Percentiles rank a stretch among this genome's conserved stretches.
These are phyloP conservation scores for Ctenoplectra terminalis DNA, from an alignment of 1,140 invertebrate species.

Conservation along the genomic window DNA sequence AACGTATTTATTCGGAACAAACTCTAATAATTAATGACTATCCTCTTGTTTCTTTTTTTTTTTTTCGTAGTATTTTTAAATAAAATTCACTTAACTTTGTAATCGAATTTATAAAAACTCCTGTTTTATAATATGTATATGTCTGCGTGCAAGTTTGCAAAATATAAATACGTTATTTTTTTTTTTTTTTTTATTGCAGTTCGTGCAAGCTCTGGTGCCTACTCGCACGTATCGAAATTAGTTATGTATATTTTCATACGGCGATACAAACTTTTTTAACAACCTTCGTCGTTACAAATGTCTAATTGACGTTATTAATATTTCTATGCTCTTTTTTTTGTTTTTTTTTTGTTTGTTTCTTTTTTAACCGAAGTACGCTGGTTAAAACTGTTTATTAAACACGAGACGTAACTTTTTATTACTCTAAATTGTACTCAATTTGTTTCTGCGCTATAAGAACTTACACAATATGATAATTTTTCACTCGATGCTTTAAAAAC, in stretches of 20 bases:
- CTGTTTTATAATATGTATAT: background rate
- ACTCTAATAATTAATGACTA: slow-evolving; percentile 11
- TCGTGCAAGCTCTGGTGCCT: slow-evolving; percentile 1
- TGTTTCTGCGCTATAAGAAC: background rate
- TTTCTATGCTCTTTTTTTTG: background rate
- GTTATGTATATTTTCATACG: background rate
- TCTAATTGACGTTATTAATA: slow-evolving; percentile 48
- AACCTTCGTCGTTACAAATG: slow-evolving; percentile 22
- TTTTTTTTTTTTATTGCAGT: slow-evolving; percentile 12
- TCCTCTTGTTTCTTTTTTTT: too few relatives aligned
- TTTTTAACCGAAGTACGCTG: slow-evolving; percentile 4
- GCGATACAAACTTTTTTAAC: slow-evolving; percentile 18
- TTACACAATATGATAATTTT: background rate
- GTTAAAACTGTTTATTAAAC: background rate
- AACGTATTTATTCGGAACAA: slow-evolving; percentile 5
- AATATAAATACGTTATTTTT: slow-evolving; percentile 39
- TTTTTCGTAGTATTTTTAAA: background rate
- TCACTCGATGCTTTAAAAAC: background rate
- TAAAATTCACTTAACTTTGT: slow-evolving; percentile 10
- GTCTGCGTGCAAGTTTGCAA: slow-evolving; percentile 24
- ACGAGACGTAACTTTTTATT: background rate
- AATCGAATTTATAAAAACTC: slow-evolving; percentile 19
- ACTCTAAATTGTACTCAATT: slow-evolving; percentile 11
- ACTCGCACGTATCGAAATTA: slow-evolving; percentile 21
- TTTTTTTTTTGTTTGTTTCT: too few relatives aligned